phyloP scores from a whole-genome alignment of 2,888 invertebrate genomes.

The Chymomyza amoena region DNA sequence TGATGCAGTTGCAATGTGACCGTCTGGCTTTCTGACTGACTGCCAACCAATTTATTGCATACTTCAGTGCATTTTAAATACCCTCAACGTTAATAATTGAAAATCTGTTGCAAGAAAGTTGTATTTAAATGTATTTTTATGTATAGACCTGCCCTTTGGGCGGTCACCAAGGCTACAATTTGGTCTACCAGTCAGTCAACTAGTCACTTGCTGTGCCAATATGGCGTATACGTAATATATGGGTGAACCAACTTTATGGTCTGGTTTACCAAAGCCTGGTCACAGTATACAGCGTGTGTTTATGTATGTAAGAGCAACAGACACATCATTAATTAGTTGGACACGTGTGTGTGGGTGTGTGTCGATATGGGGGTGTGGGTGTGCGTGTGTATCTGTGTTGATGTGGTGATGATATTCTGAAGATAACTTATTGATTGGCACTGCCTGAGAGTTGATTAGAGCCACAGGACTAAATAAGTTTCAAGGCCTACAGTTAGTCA shows the following conservation, averaged over 20 bases:
- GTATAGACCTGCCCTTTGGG: too few relatives aligned
- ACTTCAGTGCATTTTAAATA: constrained; percentile 1
- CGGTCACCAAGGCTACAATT: not conserved
- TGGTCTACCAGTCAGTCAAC: not conserved
- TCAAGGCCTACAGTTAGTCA: not conserved
- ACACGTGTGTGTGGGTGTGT: not conserved
- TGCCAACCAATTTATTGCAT: not conserved
- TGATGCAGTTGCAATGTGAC: not conserved
- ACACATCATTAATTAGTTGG: constrained; percentile 1
- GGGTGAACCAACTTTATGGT: not conserved
- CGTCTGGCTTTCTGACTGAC: not conserved
- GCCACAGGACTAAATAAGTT: not conserved
- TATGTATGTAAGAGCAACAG: not conserved
- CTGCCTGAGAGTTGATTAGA: constrained; percentile 7
- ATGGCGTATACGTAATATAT: not conserved
- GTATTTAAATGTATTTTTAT: not conserved
- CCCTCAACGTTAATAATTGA: not conserved
- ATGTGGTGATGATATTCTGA: constrained; percentile 19
- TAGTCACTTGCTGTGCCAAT: not conserved
- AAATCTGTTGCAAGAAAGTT: not conserved
- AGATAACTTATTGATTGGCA: constrained; percentile 8
- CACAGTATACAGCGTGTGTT: not conserved
- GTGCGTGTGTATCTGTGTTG: constrained; percentile 14
- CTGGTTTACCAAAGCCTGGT: not conserved
- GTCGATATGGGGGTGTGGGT: constrained; percentile 5